Conservation (phyloP, 2,888 invertebrate species). For the Danaus chrysippus region DNA sequence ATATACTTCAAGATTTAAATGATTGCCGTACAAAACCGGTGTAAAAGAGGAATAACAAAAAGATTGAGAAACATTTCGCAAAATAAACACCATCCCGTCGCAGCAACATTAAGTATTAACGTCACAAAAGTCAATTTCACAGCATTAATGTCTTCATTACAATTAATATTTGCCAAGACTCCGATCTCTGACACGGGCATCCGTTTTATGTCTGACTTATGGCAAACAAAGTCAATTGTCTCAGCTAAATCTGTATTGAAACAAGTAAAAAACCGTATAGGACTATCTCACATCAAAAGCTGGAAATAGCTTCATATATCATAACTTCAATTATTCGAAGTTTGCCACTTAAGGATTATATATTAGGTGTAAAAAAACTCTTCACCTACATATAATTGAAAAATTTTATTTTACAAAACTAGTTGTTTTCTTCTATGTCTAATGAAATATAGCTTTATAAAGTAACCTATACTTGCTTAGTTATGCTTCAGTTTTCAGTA, state of each 20-base stretch:
- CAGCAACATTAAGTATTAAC: conserved; percentile 15
- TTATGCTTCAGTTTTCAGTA: no score
- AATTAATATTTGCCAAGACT: conserved; percentile 59
- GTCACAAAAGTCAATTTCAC: conserved; percentile 22
- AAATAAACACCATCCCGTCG: conserved; percentile 12
- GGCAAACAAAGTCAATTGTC: conserved; percentile 69
- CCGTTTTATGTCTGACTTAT: conserved; percentile 72
- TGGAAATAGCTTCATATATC: conserved; percentile 8
- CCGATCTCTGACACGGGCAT: conserved; percentile 58
- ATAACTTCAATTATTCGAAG: not conserved
- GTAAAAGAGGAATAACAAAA: no score
- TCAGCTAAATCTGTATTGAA: conserved; percentile 59
- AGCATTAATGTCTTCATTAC: conserved; percentile 49
- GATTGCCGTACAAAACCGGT: no score
- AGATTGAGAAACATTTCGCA: conserved; percentile 4
- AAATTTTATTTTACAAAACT: no score
- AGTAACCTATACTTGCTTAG: no score
- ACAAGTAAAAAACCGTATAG: conserved; percentile 44
- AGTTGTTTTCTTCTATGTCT: no score
- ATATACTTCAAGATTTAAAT: no score
- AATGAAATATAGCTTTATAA: no score
- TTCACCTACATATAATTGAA: no score
- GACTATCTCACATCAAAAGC: conserved; percentile 14
- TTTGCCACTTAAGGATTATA: no score
- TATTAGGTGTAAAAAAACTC: no score